Conservation (phyloP, 2,888 invertebrate species). For the Acanthosepion esculentum region DNA sequence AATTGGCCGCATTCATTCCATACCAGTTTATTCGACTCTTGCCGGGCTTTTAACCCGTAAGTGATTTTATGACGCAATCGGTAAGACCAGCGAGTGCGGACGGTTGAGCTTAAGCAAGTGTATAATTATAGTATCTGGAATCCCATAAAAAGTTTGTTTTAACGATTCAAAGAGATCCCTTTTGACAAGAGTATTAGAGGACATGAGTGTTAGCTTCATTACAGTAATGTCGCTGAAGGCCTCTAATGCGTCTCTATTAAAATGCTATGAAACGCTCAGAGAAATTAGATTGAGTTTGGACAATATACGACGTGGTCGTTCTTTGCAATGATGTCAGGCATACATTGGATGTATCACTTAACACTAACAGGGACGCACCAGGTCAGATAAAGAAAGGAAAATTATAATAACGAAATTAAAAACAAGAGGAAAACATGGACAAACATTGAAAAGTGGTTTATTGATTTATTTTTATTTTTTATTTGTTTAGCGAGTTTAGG, state of each 20-base stretch:
- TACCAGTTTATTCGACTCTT: not conserved
- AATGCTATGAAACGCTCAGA: not conserved
- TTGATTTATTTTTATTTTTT: not conserved
- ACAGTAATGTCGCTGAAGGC: not conserved
- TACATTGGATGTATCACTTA: not conserved
- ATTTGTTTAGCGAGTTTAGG: not conserved
- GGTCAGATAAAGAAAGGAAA: not conserved
- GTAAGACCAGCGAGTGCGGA: not conserved
- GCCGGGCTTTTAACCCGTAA: not conserved
- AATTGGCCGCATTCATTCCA: not conserved
- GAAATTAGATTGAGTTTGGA: slow-evolving; percentile 22
- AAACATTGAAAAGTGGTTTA: slow-evolving; percentile 13
- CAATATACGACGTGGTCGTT: not conserved
- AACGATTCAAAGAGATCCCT: slow-evolving; percentile 33
- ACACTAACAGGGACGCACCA: not conserved
- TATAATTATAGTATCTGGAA: slow-evolving; percentile 33
- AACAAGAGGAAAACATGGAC: not conserved
- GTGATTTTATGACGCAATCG: not conserved
- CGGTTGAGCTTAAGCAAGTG: slow-evolving; percentile 17
- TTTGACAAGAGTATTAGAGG: not conserved
- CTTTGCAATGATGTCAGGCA: not conserved
- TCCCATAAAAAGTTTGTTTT: not conserved
- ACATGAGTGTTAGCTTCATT: not conserved
- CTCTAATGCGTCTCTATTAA: slow-evolving; percentile 18
- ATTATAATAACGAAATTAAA: not conserved